These are phyloP conservation scores for Hylyphantes graminicola DNA, from an alignment of 1,140 invertebrate genomes.

Conservation along the genomic window DNA sequence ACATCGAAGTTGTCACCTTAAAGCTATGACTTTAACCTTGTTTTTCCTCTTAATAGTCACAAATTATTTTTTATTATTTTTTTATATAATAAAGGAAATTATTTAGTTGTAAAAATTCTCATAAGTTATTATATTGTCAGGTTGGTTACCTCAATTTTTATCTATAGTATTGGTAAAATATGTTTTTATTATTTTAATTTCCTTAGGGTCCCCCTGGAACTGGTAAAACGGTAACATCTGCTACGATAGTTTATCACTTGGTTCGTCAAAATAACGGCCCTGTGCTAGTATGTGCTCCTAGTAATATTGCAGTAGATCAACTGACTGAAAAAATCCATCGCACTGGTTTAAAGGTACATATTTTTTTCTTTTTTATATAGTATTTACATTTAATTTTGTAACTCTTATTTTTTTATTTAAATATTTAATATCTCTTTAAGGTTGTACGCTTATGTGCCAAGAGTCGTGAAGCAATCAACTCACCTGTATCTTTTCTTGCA, in stretches of 20 bases:
- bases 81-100: background rate
- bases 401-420: background rate
- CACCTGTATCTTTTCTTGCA: constrained; percentile 95
- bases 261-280: constrained; percentile 92
- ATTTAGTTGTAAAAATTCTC: background rate
- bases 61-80: background rate
- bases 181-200: constrained; percentile 7
- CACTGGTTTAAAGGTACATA: constrained; percentile 88
- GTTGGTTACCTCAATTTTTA: background rate
- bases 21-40: no score
- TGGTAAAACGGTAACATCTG: constrained; percentile 99
- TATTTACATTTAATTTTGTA: background rate
- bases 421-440: constrained; percentile 63
- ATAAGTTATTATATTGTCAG: background rate
- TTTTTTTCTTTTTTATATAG: background rate
- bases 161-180: background rate
- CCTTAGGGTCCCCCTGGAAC: constrained; percentile 86
- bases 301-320: constrained; percentile 99
- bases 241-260: constrained; percentile 98
- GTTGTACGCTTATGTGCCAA: constrained; percentile 97
- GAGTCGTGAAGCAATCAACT: constrained; percentile 97
- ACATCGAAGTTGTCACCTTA: no score
- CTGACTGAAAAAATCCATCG: constrained; percentile 98
- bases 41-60: no score
- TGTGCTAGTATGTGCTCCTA: constrained; percentile 97